Base-by-base conservation (phyloP, 2,888 invertebrate genomes). In the Baccha elongata region DNA sequence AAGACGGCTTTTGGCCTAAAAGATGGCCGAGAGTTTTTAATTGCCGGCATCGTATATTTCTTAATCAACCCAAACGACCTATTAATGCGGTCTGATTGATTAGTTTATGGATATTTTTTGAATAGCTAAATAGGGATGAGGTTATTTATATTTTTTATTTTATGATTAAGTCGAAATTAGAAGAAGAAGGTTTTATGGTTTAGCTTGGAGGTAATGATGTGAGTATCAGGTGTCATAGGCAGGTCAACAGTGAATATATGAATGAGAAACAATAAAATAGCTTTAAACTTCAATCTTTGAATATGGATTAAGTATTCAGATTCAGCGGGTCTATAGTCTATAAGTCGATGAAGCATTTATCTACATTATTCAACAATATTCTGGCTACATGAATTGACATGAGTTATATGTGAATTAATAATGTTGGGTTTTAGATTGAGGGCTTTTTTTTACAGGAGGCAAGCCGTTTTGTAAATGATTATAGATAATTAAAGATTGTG, bases 51-150 rank as follows among this genome's bases (percentile, higher is more conserved):
- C 46, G 67, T 48, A 52, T 78, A 83, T 78, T 78, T 76, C 83
- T 83, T 78, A 78, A 83, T 83, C 72, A 83, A 46, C 64, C 37
- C 60, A 58, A 79, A 69, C 64, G 74, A 74, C 69, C 62, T 44
- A 71, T 83, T 67, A 83, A 72, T 53, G 65, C 69, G 75, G 46
- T 19, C 75, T 81, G 80, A 81, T 81, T 83, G 75, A 76, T 83
- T 75, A 55, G 76, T 68, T 76, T 83, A 76, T 83, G 81, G 72
- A 55, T 71, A 55, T 83, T 67, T 76, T 50, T 8, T 65, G 67
- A 72, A 81, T 81, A 32, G 42, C 29, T 76, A 72, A 71, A 58
- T 48, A 72, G 67, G 44, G 17, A 29, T 44, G 52, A 58, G 64
- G 65, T 26, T 58, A 8, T 62, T 46, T 58, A 40, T 29, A 23